Base-by-base conservation (phyloP, 2,888 invertebrate genomes). In the Strigamia maritima region DNA sequence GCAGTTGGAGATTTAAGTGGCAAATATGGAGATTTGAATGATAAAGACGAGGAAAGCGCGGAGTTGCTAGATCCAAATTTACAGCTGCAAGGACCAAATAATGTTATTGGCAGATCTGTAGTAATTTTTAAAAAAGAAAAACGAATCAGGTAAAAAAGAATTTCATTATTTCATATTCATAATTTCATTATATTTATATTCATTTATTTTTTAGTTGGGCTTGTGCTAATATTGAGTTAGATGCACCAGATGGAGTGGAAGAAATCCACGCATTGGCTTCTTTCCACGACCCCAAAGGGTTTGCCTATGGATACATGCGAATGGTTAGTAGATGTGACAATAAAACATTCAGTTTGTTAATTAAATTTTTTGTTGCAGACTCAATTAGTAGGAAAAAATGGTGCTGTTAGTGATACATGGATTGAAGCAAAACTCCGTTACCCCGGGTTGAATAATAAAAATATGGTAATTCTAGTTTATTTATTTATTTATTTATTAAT, bases 401-500 rank as follows among this genome's bases (percentile, higher is more conserved):
- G 93, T 77, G 93, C 93, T 83, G 89, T 91, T 83, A 95, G 95
- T 84, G 95, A 97, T 83, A 97, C 97, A 0, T 89, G 92, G 24
- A 90, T 97, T n/a, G 94, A 96, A 87, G 91, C 95, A 19, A 94
- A 95, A 83, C 86, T 97, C 78, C 87, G 93, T n/a, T 91, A 97
- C 86, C 94, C 95, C 0, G 96, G 95, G 0, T 90, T 90, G 82
- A 90, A 93, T 83, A 94, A 96, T 85, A 88, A 92, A 24, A 95
- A 96, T 86, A 60, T 82, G 19, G 82, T 82, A 80, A 77, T n/a
- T n/a, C n/a, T n/a, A n/a, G n/a, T n/a, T n/a, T n/a, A n/a, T n/a
- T n/a, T n/a, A n/a, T n/a, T n/a, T n/a, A n/a, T n/a, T n/a, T n/a
- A n/a, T n/a, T n/a, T n/a, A n/a, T n/a, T n/a, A n/a, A n/a, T n/a